These are phyloP conservation scores for Puntigrus tetrazona DNA, from an alignment of 2,113 vertebrate species.

Conservation along the genomic window DNA sequence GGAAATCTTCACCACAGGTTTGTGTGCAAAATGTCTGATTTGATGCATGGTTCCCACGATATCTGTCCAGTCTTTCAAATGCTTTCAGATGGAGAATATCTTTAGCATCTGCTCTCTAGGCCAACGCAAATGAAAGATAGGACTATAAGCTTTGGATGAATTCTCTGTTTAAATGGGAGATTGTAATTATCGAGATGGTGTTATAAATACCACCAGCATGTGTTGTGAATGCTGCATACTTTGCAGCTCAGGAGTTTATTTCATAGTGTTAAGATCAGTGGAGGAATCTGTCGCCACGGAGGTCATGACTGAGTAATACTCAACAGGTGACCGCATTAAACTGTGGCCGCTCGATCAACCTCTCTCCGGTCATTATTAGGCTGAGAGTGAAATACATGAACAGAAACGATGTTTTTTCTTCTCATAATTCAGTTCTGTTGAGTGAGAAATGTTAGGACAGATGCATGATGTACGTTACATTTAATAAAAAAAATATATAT, in stretches of 20 bases:
- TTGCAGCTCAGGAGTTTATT: slow-evolving; percentile 29
- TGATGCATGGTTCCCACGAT: not conserved
- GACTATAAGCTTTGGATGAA: slow-evolving; percentile 32
- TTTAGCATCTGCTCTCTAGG: not conserved
- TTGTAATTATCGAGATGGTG: slow-evolving; percentile 56
- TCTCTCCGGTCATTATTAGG: not conserved
- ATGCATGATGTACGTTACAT: too few relatives aligned
- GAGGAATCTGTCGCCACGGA: slow-evolving; percentile 50
- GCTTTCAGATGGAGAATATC: slow-evolving; percentile 14
- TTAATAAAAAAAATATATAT: not conserved
- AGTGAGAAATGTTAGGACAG: not conserved
- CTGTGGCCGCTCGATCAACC: slow-evolving; percentile 1
- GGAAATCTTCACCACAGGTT: not conserved
- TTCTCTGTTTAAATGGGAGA: slow-evolving; percentile 39
- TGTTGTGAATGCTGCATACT: slow-evolving; percentile 45
- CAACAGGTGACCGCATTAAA: slow-evolving; percentile 64
- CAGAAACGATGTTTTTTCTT: not conserved
- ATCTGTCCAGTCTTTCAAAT: not conserved
- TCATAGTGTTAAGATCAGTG: slow-evolving; percentile 38
- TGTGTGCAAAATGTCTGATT: not conserved
- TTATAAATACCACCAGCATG: slow-evolving; percentile 59
- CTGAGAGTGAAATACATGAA: not conserved
- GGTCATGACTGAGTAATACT: slow-evolving; percentile 51
- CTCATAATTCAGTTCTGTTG: not conserved
- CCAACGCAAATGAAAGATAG: slow-evolving; percentile 32